phyloP scores from a whole-genome alignment of 1,140 invertebrate species.

The Calliopsis andreniformis region DNA sequence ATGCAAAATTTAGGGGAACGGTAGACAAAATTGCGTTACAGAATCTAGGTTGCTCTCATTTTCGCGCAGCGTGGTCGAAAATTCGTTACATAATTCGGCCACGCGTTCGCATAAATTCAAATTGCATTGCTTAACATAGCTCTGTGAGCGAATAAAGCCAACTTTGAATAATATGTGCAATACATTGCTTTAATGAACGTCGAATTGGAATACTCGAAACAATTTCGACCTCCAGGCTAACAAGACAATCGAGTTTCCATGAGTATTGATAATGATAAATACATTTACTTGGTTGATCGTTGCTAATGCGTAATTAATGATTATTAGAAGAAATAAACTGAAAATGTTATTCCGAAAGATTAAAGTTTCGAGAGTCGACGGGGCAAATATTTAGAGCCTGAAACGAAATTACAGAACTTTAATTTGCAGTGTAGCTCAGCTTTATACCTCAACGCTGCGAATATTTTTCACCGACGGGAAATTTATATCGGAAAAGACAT shows the following conservation, averaged over 20 bases:
- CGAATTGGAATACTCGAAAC: conserved; percentile 6
- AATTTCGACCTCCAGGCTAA: conserved; percentile 17
- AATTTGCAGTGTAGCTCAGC: conserved; percentile 5
- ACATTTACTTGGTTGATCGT: not conserved
- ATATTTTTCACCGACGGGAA: conserved; percentile 19
- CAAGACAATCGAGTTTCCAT: conserved; percentile 17
- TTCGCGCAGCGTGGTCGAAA: not conserved
- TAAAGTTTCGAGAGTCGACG: not conserved
- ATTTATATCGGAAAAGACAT: conserved; percentile 45
- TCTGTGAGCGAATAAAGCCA: conserved; percentile 45
- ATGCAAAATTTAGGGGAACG: too few relatives aligned
- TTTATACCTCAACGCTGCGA: not conserved
- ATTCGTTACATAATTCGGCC: conserved; percentile 34
- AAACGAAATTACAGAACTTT: conserved; percentile 20
- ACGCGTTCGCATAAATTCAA: conserved; percentile 61
- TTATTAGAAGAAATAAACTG: not conserved
- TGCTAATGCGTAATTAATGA: not conserved
- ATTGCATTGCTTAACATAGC: conserved; percentile 49
- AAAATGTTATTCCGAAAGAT: not conserved
- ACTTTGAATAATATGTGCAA: conserved; percentile 46
- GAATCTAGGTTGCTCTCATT: not conserved
- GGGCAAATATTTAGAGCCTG: not conserved
- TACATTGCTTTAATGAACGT: conserved; percentile 47
- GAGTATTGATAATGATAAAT: not conserved
- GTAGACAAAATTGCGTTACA: not conserved